Evolutionary conservation across 2,888 invertebrate genomes (phyloP), one percentile per base, ranked within the genome.

Genomic region (Acanthacorydalis orientalis): DNA sequence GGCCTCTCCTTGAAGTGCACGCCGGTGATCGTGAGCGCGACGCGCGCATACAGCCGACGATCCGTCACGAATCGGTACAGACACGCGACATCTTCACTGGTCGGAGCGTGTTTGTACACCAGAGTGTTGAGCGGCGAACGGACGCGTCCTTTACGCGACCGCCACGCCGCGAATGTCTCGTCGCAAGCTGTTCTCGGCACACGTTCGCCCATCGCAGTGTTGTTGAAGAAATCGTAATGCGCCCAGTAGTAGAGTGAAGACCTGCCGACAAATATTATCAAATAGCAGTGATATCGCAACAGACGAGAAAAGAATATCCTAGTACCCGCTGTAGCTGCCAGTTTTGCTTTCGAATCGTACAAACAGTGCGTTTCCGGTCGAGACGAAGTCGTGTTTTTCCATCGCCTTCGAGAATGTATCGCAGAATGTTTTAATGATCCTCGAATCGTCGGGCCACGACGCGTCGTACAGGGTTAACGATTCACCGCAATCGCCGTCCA

Each of bases 231-330:
- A 60, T 91, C 90, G 59, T 90, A 91, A 61, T 90, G 90, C 0
- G 90, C 90, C 90, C 90, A 90, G 62, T 90, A 91, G 65, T 91
- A 90, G 11, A 92, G 70, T 0, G 90, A 90, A n/a, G 89, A 89
- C 1, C 79, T 79, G 61, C n/a, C 57, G 56, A 44, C 35, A n/a
- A 33, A 34, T 14, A 46, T 15, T 10, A 11, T 43, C 10, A 14
- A 15, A 23, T 16, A 33, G n/a, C 8, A 33, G n/a, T 16, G 7
- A 41, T 11, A 7, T 11, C 41, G 10, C 1, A 6, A 23, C 1
- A 15, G 1, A 41, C 7, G 12, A 42, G 6, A 14, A 2, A 9
- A 14, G 31, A 43, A 45, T 35, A 43, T 31, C 31, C 39, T 1
- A 32, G 68, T 59, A 80, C 74, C 90, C 91, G 51, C 89, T 88